These are phyloP conservation scores for Notiomystis cincta DNA, from an alignment of 2,113 vertebrate species.

Conservation along the genomic window DNA sequence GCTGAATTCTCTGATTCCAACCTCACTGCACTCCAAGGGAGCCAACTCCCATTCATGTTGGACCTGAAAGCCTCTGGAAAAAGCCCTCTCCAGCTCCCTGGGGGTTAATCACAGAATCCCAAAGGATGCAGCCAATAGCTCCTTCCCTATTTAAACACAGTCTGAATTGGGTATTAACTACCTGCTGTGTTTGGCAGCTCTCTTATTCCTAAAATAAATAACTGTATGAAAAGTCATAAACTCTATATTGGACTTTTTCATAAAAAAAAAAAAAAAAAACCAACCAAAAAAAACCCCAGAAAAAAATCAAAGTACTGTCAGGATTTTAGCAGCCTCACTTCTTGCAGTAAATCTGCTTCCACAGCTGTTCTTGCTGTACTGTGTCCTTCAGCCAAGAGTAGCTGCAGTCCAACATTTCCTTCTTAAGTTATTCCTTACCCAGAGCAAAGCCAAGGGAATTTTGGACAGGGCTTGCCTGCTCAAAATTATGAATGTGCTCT, in stretches of 20 bases:
- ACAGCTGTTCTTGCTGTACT: slow-evolving; percentile 63
- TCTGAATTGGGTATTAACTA: slow-evolving; percentile 64
- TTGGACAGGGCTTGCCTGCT: slow-evolving; percentile 18
- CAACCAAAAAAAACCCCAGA: too few relatives aligned
- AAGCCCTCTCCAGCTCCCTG: slow-evolving; percentile 19
- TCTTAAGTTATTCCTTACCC: slow-evolving; percentile 49
- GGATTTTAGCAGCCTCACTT: slow-evolving; percentile 51
- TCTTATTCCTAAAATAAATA: slow-evolving; percentile 68
- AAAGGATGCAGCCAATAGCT: slow-evolving; percentile 29
- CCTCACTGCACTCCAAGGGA: background rate
- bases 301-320: slow-evolving; percentile 55
- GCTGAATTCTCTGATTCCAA: background rate
- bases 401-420: slow-evolving; percentile 61
- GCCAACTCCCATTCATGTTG: background rate
- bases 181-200: slow-evolving; percentile 64
- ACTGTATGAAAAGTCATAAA: slow-evolving; percentile 63
- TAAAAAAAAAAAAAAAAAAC: background rate
- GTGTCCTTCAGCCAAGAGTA: slow-evolving; percentile 54
- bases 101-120: slow-evolving; percentile 48
- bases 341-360: slow-evolving; percentile 48
- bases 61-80: background rate
- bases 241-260: slow-evolving; percentile 60
- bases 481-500: slow-evolving; percentile 67
- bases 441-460: slow-evolving; percentile 53
- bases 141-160: slow-evolving; percentile 47